Conservation (phyloP, 2,797 vertebrate genomes). For the Alfaro cultratus region DNA sequence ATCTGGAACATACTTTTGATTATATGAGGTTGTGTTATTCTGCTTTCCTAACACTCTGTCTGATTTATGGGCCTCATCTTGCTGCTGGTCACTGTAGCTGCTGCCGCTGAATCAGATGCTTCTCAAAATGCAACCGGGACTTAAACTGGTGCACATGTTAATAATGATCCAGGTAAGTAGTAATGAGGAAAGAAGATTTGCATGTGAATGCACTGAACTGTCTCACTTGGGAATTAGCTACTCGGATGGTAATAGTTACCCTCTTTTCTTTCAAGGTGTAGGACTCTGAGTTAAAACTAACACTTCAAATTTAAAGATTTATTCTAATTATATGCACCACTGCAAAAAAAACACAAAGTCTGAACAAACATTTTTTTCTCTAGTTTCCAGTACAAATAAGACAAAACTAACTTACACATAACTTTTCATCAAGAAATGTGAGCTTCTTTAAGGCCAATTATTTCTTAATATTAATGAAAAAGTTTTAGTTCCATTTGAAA, state of each 20-base stretch:
- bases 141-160: conserved; percentile 6
- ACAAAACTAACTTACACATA: too few relatives aligned
- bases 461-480: too few relatives aligned
- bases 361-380: too few relatives aligned
- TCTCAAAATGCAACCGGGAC: conserved; percentile 20
- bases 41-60: conserved; percentile 58
- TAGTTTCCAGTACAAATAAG: too few relatives aligned
- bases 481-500: too few relatives aligned
- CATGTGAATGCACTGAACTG: background rate
- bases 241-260: background rate
- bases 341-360: too few relatives aligned
- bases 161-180: conserved; percentile 20
- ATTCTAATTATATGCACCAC: background rate
- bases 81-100: conserved; percentile 56
- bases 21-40: conserved; percentile 61
- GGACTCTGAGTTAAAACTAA: background rate
- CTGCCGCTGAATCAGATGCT: conserved; percentile 39
- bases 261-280: background rate
- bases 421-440: too few relatives aligned
- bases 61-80: conserved; percentile 69
- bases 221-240: background rate
- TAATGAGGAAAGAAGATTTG: background rate
- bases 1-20: conserved; percentile 72
- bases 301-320: background rate
- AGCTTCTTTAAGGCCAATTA: too few relatives aligned